Conservation (phyloP, 2,113 vertebrate genomes). For the Sphyrna mokarran region DNA sequence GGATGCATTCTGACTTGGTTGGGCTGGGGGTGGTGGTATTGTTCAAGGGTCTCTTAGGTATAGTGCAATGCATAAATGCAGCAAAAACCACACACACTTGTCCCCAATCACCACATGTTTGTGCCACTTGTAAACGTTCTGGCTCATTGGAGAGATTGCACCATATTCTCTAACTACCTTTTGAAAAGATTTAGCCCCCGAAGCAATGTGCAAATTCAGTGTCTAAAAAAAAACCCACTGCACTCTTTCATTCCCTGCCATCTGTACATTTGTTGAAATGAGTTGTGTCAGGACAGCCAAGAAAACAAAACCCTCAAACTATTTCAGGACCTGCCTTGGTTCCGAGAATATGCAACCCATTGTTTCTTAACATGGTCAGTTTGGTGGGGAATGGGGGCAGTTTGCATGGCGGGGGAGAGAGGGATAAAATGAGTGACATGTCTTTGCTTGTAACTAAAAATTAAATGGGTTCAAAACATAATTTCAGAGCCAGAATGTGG, state of each 20-base stretch:
- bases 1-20: background rate
- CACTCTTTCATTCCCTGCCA: background rate
- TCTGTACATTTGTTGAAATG: background rate
- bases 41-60: background rate
- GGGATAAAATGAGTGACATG: background rate
- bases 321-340: background rate
- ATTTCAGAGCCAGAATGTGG: background rate
- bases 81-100: background rate
- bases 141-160: background rate
- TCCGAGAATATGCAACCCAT: background rate
- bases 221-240: background rate
- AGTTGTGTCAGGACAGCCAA: background rate
- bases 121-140: background rate
- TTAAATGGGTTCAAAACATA: background rate
- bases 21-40: no score
- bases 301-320: background rate
- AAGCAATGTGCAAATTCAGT: background rate
- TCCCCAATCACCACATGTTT: background rate
- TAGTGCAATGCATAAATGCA: background rate
- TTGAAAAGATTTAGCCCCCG: background rate
- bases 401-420: no score
- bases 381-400: background rate
- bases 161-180: constrained; percentile 18
- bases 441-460: constrained; percentile 5
- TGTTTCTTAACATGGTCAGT: background rate